Conservation (phyloP, 2,797 vertebrate genomes). For the Cossypha dichroa region DNA sequence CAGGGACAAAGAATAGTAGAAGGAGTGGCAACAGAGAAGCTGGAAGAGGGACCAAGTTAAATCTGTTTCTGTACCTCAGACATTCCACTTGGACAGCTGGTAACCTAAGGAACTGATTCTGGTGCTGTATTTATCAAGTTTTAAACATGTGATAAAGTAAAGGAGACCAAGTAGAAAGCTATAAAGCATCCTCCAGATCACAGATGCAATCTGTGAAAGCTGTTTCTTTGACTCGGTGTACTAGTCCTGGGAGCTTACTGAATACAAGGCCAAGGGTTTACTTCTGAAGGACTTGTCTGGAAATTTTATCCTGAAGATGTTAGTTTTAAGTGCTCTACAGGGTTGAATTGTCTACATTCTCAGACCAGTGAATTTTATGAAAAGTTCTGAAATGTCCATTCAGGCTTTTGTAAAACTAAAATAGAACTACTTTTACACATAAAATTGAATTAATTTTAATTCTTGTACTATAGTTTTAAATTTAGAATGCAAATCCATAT, state of each 20-base stretch:
- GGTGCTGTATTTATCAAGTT: background rate
- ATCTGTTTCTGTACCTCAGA: background rate
- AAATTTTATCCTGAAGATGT: background rate
- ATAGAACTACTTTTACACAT: background rate
- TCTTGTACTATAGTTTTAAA: background rate
- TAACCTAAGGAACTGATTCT: background rate
- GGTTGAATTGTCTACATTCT: background rate
- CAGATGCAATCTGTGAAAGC: background rate
- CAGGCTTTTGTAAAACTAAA: background rate
- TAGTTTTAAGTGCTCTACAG: background rate
- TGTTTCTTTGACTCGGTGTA: background rate
- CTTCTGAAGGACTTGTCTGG: background rate
- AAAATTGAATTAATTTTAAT: background rate
- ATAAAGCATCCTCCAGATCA: background rate
- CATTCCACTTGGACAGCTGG: background rate
- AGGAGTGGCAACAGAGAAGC: background rate
- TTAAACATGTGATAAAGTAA: background rate
- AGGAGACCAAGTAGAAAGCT: background rate
- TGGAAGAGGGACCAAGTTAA: background rate
- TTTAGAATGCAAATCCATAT: background rate
- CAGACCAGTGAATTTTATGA: background rate
- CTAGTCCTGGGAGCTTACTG: background rate
- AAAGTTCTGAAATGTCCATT: background rate
- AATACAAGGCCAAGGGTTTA: background rate
- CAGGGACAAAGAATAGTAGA: background rate